phyloP scores from a whole-genome alignment of 2,113 vertebrate genomes.

The Vimba vimba region DNA sequence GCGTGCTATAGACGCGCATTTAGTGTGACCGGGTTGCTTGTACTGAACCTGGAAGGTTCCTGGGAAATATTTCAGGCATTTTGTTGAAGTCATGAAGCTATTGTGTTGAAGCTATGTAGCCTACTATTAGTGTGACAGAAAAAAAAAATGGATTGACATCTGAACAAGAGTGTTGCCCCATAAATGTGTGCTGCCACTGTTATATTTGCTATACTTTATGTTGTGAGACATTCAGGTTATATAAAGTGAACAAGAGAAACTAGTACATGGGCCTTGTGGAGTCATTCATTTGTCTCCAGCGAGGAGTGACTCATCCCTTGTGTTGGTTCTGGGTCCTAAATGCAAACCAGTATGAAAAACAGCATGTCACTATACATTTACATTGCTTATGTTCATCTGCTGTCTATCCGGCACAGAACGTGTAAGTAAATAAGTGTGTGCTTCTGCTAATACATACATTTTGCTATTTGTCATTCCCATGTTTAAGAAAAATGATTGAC shows the following conservation, averaged over 20 bases:
- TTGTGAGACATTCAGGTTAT: not conserved
- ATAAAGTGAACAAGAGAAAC: not conserved
- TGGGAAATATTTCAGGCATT: not conserved
- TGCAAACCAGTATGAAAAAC: slow-evolving; percentile 50
- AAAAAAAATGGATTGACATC: not conserved
- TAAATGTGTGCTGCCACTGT: not conserved
- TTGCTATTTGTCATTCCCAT: not conserved
- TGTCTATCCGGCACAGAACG: slow-evolving; percentile 29
- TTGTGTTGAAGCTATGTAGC: not conserved
- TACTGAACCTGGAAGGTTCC: not conserved
- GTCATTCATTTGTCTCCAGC: slow-evolving; percentile 17
- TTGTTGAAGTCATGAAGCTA: not conserved
- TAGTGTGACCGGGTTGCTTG: not conserved
- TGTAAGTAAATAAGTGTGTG: slow-evolving; percentile 3
- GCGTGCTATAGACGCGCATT: too few species aligned
- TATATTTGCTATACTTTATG: not conserved
- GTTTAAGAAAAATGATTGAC: not conserved
- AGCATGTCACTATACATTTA: slow-evolving; percentile 27
- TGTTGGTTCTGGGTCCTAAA: not conserved
- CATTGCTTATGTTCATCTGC: slow-evolving; percentile 45
- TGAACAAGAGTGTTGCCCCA: too few species aligned
- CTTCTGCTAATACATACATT: not conserved
- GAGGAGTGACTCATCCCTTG: not conserved
- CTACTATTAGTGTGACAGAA: slow-evolving; percentile 24
- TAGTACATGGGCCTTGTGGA: slow-evolving; percentile 1